phyloP scores from a whole-genome alignment of 2,888 invertebrate species.

The Celastrina argiolus region DNA sequence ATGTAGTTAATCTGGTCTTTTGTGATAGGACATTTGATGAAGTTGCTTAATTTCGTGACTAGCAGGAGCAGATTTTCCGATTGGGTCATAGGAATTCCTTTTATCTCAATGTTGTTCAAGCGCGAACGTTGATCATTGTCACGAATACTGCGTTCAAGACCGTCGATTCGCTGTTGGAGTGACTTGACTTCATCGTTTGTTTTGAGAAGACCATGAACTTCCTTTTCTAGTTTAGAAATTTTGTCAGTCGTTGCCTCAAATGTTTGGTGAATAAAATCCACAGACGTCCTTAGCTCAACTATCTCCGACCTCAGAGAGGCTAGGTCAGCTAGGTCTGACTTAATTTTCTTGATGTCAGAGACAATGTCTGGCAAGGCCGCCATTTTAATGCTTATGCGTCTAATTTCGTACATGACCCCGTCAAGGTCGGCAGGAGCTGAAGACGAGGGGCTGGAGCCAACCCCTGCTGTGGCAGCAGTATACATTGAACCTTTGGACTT shows the following conservation, averaged over 20 bases:
- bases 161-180: not conserved
- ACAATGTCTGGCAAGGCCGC: not conserved
- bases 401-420: not conserved
- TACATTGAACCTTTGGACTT: not conserved
- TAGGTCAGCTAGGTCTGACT: not conserved
- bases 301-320: not conserved
- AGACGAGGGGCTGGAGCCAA: not conserved
- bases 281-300: not conserved
- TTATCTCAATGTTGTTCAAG: not conserved
- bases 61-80: not conserved
- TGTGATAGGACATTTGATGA: slow-evolving; percentile 18
- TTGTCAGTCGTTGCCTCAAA: not conserved
- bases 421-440: not conserved
- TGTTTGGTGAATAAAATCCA: not conserved
- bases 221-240: not conserved
- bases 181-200: not conserved
- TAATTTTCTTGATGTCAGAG: not conserved
- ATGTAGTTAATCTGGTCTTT: slow-evolving; percentile 29
- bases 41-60: slow-evolving; percentile 16
- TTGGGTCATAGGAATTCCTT: not conserved
- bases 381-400: not conserved
- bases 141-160: slow-evolving; percentile 19
- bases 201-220: not conserved
- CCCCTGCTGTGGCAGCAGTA: not conserved
- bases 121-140: slow-evolving; percentile 1